phyloP scores from a whole-genome alignment of 2,113 vertebrate species.

The Zingel zingel region DNA sequence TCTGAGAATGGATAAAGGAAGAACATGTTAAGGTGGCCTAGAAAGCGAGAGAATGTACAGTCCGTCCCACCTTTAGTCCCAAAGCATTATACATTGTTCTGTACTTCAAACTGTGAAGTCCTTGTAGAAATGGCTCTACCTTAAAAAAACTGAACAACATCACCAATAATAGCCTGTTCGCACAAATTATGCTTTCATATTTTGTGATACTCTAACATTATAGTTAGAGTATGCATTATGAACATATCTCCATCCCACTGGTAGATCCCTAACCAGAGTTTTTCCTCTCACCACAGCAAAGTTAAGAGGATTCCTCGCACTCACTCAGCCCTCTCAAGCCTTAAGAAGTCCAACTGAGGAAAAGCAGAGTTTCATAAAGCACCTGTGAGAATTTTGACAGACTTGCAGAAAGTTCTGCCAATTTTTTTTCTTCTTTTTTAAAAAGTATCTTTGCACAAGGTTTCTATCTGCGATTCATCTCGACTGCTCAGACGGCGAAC shows the following conservation, averaged over 20 bases:
- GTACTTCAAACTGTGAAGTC: constrained; percentile 16
- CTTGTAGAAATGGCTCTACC: not conserved
- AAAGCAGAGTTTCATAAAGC: constrained; percentile 42
- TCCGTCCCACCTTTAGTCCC: not conserved
- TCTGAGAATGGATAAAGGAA: constrained; percentile 45
- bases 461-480: constrained; percentile 52
- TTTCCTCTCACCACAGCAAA: constrained; percentile 41
- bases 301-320: constrained; percentile 25
- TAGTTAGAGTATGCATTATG: constrained; percentile 65
- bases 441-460: constrained; percentile 9
- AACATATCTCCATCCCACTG: constrained; percentile 50
- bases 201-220: constrained; percentile 34
- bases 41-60: constrained; percentile 28
- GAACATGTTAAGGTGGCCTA: constrained; percentile 39
- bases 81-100: constrained; percentile 25
- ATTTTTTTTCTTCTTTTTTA: not conserved
- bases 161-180: constrained; percentile 33
- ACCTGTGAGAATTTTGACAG: constrained; percentile 37
- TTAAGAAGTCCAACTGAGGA: constrained; percentile 30
- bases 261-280: constrained; percentile 19
- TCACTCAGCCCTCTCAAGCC: constrained; percentile 11
- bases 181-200: constrained; percentile 40
- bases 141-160: not conserved
- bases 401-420: constrained; percentile 23
- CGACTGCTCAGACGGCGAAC: constrained; percentile 9